These are phyloP conservation scores for Philantomba maxwellii DNA, from an alignment of 2,113 vertebrate genomes.

Conservation along the genomic window DNA sequence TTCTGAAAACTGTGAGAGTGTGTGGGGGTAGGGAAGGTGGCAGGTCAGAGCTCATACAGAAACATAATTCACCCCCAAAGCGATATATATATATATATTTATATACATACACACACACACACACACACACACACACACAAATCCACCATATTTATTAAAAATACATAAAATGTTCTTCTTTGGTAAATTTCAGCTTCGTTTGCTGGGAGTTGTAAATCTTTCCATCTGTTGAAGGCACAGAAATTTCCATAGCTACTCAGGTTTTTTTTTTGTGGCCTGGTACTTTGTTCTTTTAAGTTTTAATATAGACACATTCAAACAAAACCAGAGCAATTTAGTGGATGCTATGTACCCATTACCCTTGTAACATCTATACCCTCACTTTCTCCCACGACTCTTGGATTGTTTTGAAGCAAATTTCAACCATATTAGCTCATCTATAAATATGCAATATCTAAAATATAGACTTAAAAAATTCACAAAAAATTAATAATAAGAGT, in stretches of 20 bases:
- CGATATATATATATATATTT: background rate
- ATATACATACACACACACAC: too few relatives aligned
- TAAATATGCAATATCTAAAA: background rate
- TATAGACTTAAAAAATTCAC: background rate
- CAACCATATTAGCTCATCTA: background rate
- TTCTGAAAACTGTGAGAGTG: slow-evolving; percentile 76
- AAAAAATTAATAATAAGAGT: background rate
- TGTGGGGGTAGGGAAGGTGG: background rate
- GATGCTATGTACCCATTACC: background rate
- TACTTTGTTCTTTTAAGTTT: background rate
- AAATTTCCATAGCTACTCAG: background rate
- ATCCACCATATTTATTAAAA: background rate
- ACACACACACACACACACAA: background rate
- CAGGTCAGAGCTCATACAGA: slow-evolving; percentile 33
- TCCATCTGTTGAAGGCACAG: background rate
- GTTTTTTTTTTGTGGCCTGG: background rate
- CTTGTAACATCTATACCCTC: background rate
- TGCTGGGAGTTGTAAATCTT: background rate
- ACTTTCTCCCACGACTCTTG: background rate
- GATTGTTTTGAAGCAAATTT: background rate
- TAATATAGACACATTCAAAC: background rate
- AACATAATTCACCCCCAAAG: background rate
- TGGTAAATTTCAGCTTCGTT: background rate
- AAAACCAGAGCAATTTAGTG: background rate
- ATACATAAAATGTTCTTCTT: background rate